These are phyloP conservation scores for Zaprionus bogoriensis DNA, from an alignment of 2,888 invertebrate genomes.

Conservation along the genomic window DNA sequence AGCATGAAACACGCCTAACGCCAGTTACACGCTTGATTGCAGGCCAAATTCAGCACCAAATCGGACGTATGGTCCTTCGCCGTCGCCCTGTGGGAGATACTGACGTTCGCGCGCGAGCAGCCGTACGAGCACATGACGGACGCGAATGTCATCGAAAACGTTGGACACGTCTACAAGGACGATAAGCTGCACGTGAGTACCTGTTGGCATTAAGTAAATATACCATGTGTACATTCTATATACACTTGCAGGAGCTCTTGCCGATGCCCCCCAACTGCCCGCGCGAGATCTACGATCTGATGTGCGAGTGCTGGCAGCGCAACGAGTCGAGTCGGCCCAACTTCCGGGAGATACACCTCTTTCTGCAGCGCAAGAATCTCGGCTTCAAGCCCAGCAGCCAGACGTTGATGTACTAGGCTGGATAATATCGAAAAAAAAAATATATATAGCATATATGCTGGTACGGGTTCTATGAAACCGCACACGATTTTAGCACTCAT, in stretches of 20 bases:
- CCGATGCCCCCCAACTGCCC: conserved; percentile 90
- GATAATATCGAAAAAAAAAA: neutral
- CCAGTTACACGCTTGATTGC: conserved; percentile 63
- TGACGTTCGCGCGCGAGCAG: conserved; percentile 91
- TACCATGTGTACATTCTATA: too few species aligned
- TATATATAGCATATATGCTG: too few species aligned
- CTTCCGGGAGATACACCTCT: conserved; percentile 93
- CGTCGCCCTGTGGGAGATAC: conserved; percentile 93
- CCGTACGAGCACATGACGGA: conserved; percentile 91
- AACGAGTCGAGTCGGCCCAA: conserved; percentile 90
- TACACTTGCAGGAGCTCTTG: conserved; percentile 84
- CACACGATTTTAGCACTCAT: conserved; percentile 50
- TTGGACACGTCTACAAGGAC: conserved; percentile 90
- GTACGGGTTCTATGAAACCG: conserved; percentile 13
- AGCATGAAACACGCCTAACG: too few species aligned
- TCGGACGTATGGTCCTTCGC: conserved; percentile 96
- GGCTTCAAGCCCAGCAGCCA: conserved; percentile 83
- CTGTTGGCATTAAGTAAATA: too few species aligned
- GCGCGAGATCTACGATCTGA: conserved; percentile 92
- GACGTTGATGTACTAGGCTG: conserved; percentile 71
- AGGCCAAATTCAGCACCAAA: conserved; percentile 92
- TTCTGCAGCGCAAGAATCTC: conserved; percentile 90
- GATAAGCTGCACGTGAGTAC: conserved; percentile 87
- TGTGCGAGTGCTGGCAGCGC: conserved; percentile 94
- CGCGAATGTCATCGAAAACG: conserved; percentile 92